Evolutionary conservation across 2,113 vertebrate species (phyloP).

Genomic region (Megalops atlanticus): DNA sequence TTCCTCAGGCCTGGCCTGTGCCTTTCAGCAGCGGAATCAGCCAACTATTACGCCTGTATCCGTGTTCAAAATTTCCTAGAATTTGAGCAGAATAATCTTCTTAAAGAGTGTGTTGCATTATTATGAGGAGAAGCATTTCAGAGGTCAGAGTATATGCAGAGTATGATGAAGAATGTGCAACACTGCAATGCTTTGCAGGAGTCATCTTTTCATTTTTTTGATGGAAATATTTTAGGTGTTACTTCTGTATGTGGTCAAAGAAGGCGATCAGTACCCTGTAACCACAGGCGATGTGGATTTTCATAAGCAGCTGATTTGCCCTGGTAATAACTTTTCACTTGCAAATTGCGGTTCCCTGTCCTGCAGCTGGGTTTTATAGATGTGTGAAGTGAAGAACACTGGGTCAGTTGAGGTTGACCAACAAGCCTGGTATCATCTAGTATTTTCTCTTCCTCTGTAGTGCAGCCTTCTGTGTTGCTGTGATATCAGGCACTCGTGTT

Average conservation of each 20-base stretch:
- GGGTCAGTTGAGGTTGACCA: not conserved
- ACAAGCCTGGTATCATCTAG: not conserved
- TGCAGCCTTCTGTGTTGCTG: not conserved
- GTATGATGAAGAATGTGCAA: not conserved
- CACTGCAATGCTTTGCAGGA: not conserved
- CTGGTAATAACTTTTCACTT: not conserved
- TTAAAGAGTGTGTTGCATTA: not conserved
- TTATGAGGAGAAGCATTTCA: not conserved
- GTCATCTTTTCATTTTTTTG: no score
- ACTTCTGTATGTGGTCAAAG: no score
- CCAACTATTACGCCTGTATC: not conserved
- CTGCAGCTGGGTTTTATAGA: not conserved
- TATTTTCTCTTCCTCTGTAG: not conserved
- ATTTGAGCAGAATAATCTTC: not conserved
- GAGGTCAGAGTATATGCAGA: not conserved
- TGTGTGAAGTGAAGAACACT: not conserved
- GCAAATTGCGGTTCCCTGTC: not conserved
- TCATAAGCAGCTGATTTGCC: not conserved
- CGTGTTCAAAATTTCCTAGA: not conserved
- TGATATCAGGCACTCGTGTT: not conserved
- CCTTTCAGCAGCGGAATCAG: not conserved
- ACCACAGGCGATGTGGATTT: not conserved
- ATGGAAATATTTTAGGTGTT: no score
- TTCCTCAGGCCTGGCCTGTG: not conserved
- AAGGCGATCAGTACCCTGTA: not conserved